phyloP scores from a whole-genome alignment of 2,888 invertebrate species.

The Trichogramma evanescens region DNA sequence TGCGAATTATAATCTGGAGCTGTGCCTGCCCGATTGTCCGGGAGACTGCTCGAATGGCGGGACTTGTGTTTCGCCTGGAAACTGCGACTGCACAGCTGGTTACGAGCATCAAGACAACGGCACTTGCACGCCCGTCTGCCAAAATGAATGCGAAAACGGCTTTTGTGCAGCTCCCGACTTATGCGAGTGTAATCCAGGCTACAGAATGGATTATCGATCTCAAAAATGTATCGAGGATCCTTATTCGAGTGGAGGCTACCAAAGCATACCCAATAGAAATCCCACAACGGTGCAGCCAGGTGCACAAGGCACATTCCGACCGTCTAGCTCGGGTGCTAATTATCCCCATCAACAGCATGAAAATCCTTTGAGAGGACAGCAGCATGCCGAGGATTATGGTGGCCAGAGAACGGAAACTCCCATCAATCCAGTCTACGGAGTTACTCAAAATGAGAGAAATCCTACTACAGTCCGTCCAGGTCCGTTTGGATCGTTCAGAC shows the following conservation, averaged over 20 bases:
- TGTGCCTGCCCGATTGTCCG: slow-evolving; percentile 34
- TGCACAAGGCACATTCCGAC: neutral
- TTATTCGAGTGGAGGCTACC: neutral
- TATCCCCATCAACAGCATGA: too few species aligned
- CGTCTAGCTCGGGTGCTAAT: too few species aligned
- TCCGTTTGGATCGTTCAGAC: neutral
- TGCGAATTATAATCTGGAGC: slow-evolving; percentile 32
- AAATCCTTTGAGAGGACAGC: too few species aligned
- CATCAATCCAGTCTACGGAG: too few species aligned
- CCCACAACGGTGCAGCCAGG: neutral
- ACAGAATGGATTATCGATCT: slow-evolving; percentile 34
- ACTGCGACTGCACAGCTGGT: slow-evolving; percentile 35
- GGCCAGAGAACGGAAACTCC: too few species aligned
- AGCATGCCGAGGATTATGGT: too few species aligned
- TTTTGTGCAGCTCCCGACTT: slow-evolving; percentile 51
- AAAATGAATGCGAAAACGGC: slow-evolving; percentile 47
- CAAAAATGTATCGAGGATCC: neutral
- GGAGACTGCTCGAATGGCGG: slow-evolving; percentile 30
- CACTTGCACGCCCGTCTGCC: slow-evolving; percentile 25
- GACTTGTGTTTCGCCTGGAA: slow-evolving; percentile 32
- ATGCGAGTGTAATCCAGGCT: slow-evolving; percentile 53
- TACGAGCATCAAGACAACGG: slow-evolving; percentile 33
- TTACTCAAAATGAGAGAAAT: too few species aligned
- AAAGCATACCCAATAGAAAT: neutral
- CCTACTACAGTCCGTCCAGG: too few species aligned